Conservation (phyloP, 1,140 invertebrate genomes). For the Berghia stephanieae region DNA sequence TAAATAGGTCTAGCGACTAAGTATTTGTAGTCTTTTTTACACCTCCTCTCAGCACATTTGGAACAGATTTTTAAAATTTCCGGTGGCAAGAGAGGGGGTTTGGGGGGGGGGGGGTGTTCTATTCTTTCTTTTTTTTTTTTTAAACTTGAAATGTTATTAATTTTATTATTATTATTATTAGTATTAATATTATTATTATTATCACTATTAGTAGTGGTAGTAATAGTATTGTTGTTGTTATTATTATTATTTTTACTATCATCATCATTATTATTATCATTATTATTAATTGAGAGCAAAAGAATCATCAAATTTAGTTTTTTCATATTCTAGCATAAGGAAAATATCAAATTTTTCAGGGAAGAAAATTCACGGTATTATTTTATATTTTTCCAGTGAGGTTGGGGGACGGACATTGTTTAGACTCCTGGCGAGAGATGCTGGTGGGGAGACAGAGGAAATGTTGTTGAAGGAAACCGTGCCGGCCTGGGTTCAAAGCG, state of each 20-base stretch:
- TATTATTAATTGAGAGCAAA: no score
- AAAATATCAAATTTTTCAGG: neutral
- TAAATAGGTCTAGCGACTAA: neutral
- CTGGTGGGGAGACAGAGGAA: conserved; percentile 94
- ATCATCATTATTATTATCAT: no score
- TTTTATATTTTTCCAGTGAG: conserved; percentile 75
- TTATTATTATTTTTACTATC: neutral
- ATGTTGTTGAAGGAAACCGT: conserved; percentile 92
- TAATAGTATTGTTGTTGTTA: neutral
- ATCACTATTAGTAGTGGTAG: no score
- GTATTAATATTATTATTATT: neutral
- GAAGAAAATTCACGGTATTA: neutral
- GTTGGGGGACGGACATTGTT: conserved; percentile 93
- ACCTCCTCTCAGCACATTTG: no score
- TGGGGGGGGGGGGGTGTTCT: no score
- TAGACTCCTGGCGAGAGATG: conserved; percentile 88
- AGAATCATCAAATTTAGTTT: no score
- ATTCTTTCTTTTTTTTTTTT: neutral
- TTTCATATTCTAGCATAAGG: no score
- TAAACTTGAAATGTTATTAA: neutral
- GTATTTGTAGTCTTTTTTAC: no score
- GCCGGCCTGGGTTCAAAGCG: conserved; percentile 95
- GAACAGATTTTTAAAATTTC: no score
- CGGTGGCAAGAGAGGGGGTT: no score
- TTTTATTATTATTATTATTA: neutral